Evolutionary conservation across 2,888 invertebrate species (phyloP).

Genomic region (Chamaedrilus cognettii): DNA sequence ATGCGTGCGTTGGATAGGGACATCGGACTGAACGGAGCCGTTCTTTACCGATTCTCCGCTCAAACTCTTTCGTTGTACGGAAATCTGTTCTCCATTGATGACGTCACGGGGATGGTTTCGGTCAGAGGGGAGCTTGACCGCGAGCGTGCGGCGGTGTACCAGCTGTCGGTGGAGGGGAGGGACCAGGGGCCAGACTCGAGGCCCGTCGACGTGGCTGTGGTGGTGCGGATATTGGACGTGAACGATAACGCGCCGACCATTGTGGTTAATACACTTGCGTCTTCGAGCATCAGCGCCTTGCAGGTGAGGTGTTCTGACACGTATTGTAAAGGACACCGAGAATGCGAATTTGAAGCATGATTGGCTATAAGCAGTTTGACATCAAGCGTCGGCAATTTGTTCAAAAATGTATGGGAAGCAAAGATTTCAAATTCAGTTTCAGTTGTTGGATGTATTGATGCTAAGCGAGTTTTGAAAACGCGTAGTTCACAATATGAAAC

Average conservation of each 20-base stretch:
- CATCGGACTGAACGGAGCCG: conserved; percentile 33
- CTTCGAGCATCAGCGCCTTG: too few relatives aligned
- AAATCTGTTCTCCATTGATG: conserved; percentile 31
- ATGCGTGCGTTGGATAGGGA: conserved; percentile 38
- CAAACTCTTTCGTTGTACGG: conserved; percentile 30
- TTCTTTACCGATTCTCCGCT: conserved; percentile 35
- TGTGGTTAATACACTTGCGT: conserved; percentile 31
- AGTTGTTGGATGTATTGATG: too few relatives aligned
- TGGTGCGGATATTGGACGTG: conserved; percentile 33
- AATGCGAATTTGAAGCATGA: too few relatives aligned
- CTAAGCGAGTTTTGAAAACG: too few relatives aligned
- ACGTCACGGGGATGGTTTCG: conserved; percentile 32
- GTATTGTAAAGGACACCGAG: too few relatives aligned
- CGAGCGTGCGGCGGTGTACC: conserved; percentile 32
- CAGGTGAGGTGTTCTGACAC: too few relatives aligned
- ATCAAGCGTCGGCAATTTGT: too few relatives aligned
- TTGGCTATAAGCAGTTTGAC: too few relatives aligned
- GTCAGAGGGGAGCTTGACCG: conserved; percentile 31
- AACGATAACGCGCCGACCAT: conserved; percentile 38
- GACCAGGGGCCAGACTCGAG: conserved; percentile 35
- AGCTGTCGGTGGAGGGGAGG: conserved; percentile 32
- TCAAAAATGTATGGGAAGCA: too few relatives aligned
- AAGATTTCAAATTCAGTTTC: too few relatives aligned
- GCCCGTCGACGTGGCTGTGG: conserved; percentile 32
- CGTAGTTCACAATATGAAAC: too few relatives aligned